Conservation (phyloP, 2,113 vertebrate genomes). For the Misgurnus anguillicaudatus region DNA sequence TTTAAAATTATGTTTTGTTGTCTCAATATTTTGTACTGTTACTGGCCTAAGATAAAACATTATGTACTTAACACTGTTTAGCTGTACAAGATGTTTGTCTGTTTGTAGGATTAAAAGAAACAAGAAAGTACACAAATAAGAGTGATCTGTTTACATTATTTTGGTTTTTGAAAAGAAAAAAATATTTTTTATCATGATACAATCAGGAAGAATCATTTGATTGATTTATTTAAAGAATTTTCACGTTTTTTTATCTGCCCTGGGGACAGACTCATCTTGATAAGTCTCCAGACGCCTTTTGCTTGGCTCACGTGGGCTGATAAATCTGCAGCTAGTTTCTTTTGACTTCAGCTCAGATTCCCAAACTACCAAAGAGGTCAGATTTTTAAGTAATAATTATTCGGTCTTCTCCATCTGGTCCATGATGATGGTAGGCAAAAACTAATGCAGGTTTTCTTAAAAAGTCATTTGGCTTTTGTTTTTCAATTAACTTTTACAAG, state of each 20-base stretch:
- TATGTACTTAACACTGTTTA: constrained; percentile 81
- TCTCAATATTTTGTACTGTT: constrained; percentile 70
- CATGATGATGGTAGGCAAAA: not conserved
- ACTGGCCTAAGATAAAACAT: constrained; percentile 79
- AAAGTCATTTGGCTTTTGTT: constrained; percentile 19
- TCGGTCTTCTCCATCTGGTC: constrained; percentile 16
- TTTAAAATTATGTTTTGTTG: constrained; percentile 74
- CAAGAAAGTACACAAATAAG: constrained; percentile 52
- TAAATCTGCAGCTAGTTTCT: constrained; percentile 18
- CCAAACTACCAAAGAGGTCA: constrained; percentile 9
- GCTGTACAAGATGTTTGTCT: constrained; percentile 75
- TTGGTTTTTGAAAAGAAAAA: too few relatives aligned
- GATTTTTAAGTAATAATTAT: constrained; percentile 4
- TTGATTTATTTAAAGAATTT: too few relatives aligned
- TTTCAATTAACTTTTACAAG: constrained; percentile 43
- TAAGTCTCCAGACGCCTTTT: constrained; percentile 1
- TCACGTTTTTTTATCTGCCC: constrained; percentile 21
- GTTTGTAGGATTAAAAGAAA: constrained; percentile 69
- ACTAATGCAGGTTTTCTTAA: constrained; percentile 22
- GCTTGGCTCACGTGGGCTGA: constrained; percentile 19
- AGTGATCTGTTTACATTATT: constrained; percentile 16
- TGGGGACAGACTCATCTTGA: constrained; percentile 32
- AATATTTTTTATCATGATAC: not conserved
- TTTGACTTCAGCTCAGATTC: constrained; percentile 12
- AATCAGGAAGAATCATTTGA: too few relatives aligned